These are phyloP conservation scores for Psilopsiagon aurifrons DNA, from an alignment of 2,113 vertebrate species.

Conservation along the genomic window DNA sequence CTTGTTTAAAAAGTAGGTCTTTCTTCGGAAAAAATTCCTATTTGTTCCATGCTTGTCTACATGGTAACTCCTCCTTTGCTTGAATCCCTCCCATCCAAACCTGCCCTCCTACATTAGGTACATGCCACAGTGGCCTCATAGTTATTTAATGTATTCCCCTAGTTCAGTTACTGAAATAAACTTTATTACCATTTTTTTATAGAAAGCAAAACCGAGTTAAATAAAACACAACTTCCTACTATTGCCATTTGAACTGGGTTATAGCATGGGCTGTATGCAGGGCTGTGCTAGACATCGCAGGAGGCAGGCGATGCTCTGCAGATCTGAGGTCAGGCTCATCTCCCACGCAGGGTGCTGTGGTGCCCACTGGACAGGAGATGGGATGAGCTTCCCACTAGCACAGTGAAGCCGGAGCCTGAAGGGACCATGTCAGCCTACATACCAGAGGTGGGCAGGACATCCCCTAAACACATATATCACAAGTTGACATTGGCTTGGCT, in stretches of 20 bases:
- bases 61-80: not conserved
- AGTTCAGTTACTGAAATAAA: not conserved
- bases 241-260: not conserved
- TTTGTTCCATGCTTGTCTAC: not conserved
- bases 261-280: not conserved
- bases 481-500: not conserved
- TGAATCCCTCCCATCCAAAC: not conserved
- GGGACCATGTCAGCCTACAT: not conserved
- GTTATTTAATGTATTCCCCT: not conserved
- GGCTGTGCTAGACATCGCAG: not conserved
- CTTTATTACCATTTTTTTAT: not conserved
- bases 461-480: fast-evolving
- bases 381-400: not conserved
- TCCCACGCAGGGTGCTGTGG: not conserved
- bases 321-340: not conserved
- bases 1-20: not conserved
- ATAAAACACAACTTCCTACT: not conserved
- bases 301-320: not conserved
- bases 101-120: not conserved
- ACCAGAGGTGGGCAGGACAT: not conserved
- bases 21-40: not conserved
- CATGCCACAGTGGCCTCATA: fast-evolving
- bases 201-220: not conserved
- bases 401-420: not conserved
- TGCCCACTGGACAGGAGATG: not conserved